Percentiles rank a stretch among this genome's conserved stretches.
These are phyloP conservation scores for Dryobates pubescens DNA, from an alignment of 2,797 vertebrate species.

Conservation along the genomic window DNA sequence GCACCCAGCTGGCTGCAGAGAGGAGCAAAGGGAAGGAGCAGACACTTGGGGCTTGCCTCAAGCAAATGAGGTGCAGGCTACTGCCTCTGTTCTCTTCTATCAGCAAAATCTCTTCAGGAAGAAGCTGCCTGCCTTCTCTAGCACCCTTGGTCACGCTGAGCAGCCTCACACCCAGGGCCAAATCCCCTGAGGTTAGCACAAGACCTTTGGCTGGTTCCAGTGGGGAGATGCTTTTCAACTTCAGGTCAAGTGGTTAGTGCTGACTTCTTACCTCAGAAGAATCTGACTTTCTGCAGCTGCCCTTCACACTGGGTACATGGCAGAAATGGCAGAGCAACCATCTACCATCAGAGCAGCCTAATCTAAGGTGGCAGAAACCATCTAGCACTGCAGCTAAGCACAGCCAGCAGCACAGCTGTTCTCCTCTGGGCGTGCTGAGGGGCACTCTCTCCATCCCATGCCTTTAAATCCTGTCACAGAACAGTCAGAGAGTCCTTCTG, in stretches of 20 bases:
- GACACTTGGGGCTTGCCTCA: not conserved
- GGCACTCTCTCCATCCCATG: not conserved
- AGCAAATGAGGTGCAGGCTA: not conserved
- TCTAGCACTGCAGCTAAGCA: too few species aligned
- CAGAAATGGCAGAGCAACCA: not conserved
- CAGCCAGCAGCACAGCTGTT: not conserved
- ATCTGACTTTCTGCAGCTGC: not conserved
- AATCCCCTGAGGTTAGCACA: not conserved
- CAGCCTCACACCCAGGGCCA: not conserved
- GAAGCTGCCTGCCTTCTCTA: not conserved
- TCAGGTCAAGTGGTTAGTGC: not conserved
- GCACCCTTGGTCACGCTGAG: not conserved
- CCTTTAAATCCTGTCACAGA: not conserved
- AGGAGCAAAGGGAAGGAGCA: not conserved
- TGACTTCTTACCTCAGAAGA: not conserved
- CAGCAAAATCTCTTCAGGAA: not conserved
- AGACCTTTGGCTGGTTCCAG: not conserved
- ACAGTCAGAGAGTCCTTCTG: not conserved
- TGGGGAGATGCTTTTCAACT: not conserved
- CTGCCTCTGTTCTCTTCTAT: not conserved
- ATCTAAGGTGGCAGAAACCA: too few species aligned
- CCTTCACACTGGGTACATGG: not conserved
- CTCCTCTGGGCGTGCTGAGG: not conserved
- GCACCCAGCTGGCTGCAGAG: accelerated
- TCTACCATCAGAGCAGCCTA: not conserved